These are phyloP conservation scores for Gyps fulvus DNA, from an alignment of 2,113 vertebrate species.

Conservation along the genomic window DNA sequence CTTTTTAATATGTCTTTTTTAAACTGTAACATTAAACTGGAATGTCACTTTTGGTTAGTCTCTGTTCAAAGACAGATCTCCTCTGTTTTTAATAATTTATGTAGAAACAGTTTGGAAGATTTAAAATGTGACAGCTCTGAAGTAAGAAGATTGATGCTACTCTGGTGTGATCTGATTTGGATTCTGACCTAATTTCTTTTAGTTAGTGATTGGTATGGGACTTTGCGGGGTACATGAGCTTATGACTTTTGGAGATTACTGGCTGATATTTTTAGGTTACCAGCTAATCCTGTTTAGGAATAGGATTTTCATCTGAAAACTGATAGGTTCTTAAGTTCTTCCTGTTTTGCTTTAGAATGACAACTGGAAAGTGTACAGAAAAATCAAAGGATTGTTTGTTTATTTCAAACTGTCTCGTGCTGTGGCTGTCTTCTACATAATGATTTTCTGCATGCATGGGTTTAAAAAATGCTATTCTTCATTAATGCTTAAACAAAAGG, in stretches of 20 bases:
- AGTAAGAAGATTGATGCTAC: constrained; percentile 26
- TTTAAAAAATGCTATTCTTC: not conserved
- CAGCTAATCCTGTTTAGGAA: constrained; percentile 21
- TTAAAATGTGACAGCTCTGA: constrained; percentile 15
- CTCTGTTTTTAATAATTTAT: not conserved
- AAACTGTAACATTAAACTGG: not conserved
- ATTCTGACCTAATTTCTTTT: constrained; percentile 46
- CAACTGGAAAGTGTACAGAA: not conserved
- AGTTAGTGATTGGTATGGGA: constrained; percentile 8
- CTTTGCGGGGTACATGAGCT: not conserved
- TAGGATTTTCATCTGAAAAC: constrained; percentile 31
- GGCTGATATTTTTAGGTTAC: constrained; percentile 35
- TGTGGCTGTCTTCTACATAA: not conserved
- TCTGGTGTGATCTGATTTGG: constrained; percentile 16
- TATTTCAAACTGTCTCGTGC: not conserved
- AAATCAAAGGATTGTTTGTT: not conserved
- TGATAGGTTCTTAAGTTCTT: not conserved
- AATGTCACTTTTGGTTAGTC: not conserved
- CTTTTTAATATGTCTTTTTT: not conserved
- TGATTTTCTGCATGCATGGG: not conserved
- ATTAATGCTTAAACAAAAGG: not conserved
- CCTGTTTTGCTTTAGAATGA: not conserved
- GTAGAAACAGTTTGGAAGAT: not conserved
- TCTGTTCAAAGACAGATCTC: not conserved
- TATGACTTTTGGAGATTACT: constrained; percentile 36